phyloP scores from a whole-genome alignment of 1,140 invertebrate species.

The Planococcus citri region DNA sequence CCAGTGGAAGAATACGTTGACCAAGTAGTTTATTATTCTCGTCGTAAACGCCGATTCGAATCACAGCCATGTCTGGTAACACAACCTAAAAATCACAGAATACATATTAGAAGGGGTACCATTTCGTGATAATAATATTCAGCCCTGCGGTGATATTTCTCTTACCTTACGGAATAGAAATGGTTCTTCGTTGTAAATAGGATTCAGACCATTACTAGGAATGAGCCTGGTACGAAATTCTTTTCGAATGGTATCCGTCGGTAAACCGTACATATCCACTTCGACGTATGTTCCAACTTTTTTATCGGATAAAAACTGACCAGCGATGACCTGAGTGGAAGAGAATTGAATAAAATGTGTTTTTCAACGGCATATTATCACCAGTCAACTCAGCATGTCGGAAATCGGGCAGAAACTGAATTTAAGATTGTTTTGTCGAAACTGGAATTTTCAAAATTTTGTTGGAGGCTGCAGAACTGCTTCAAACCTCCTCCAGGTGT shows the following conservation, averaged over 20 bases:
- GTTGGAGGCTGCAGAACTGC: too few relatives aligned
- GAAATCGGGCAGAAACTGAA: too few relatives aligned
- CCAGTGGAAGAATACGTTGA: conserved; percentile 91
- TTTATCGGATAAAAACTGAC: conserved; percentile 98
- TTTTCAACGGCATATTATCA: too few relatives aligned
- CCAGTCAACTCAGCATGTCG: too few relatives aligned
- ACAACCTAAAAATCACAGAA: conserved; percentile 59
- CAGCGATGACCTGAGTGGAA: conserved; percentile 68
- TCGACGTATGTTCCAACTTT: conserved; percentile 98
- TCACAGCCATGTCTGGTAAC: conserved; percentile 90
- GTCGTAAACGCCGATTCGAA: conserved; percentile 97
- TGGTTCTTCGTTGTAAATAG: conserved; percentile 94
- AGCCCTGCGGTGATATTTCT: too few relatives aligned
- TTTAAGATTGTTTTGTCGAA: too few relatives aligned
- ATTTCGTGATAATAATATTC: too few relatives aligned
- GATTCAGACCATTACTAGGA: conserved; percentile 92
- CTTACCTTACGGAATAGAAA: conserved; percentile 94
- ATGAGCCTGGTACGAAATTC: conserved; percentile 95
- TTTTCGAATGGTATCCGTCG: conserved; percentile 96
- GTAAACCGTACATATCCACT: conserved; percentile 99
- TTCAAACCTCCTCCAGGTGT: too few relatives aligned
- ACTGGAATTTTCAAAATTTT: too few relatives aligned
- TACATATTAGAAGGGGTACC: too few relatives aligned
- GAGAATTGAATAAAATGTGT: too few relatives aligned
- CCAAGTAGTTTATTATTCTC: conserved; percentile 95